Percentiles rank a stretch among this genome's conserved stretches.
Conservation (phyloP, 2,113 vertebrate genomes). For the Siniperca knerii region DNA sequence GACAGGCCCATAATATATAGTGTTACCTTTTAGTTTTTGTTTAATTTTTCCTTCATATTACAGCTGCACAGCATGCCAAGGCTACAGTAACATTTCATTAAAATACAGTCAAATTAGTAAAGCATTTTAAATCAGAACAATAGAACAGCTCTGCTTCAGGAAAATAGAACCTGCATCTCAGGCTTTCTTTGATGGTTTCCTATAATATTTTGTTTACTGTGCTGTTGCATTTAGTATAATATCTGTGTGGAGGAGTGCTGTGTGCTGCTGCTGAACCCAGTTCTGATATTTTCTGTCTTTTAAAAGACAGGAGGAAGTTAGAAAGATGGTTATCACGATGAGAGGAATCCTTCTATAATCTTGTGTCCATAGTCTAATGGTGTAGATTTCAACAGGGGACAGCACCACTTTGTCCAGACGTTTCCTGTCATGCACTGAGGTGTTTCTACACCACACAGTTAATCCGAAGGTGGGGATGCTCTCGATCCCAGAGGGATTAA, state of each 20-base stretch:
- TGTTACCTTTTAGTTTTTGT: not conserved
- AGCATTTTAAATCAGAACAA: not conserved
- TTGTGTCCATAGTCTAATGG: too few species aligned
- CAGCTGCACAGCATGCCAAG: not conserved
- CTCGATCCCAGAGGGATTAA: not conserved
- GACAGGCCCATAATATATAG: not conserved
- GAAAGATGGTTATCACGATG: not conserved
- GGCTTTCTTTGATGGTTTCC: not conserved
- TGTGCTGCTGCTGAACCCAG: not conserved
- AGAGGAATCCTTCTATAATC: not conserved
- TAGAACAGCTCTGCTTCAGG: not conserved
- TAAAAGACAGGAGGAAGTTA: not conserved
- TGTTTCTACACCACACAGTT: not conserved
- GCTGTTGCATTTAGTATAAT: not conserved
- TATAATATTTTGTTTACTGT: not conserved
- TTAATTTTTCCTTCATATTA: not conserved
- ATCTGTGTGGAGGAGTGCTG: not conserved
- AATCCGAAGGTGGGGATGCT: not conserved
- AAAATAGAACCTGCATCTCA: not conserved
- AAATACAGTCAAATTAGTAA: not conserved
- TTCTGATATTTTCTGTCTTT: not conserved
- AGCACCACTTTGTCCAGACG: not conserved
- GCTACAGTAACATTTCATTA: not conserved
- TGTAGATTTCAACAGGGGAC: not conserved
- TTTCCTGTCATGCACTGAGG: not conserved